Evolutionary conservation across 2,888 invertebrate species (phyloP), one percentile per base, ranked within the genome.

Genomic region (Scaptomyza caliginosa): DNA sequence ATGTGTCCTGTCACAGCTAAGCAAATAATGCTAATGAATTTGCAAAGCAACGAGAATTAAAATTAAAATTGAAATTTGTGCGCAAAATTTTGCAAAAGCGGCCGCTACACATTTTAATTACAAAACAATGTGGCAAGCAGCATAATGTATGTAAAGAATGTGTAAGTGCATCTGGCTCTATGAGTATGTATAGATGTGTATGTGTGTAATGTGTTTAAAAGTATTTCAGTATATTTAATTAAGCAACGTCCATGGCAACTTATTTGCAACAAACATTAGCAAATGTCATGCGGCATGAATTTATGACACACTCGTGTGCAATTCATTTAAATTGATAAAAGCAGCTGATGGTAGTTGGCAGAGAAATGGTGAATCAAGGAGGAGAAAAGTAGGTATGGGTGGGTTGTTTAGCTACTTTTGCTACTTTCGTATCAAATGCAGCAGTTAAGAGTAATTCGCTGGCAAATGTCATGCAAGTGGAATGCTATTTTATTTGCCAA

Each of bases 301-400:
- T 88, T 87, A 88, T 86, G 79, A 68, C 74, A 74, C 88, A 76
- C 88, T 88, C 78, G 88, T 74, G 88, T 78, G 70, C 83, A 83
- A 88, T 88, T 84, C 77, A 82, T 88, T 86, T 82, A 77, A 89
- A 88, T 89, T 89, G 89, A 89, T 88, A 88, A 79, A 77, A 63
- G 64, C 66, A 74, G 74, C 71, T 70, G 70, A 32, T 69, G 57
- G 30, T 48, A 17, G 45, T 11, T 26, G 13, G 7, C 10, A 13
- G 19, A 16, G 48, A 5, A n/a, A 13, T n/a, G 10, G 13, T 19
- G 26, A 19, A 13, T 11, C 11, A 40, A 4, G 32, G 8, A 16
- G 17, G 2, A 17, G 8, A 43, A 4, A 4, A 19, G 38, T n/a
- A 24, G 32, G 6, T 4, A 10, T 19, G 11, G 11, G 48, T 23